phyloP scores from a whole-genome alignment of 2,888 invertebrate genomes.

The Vandiemenella viatica region DNA sequence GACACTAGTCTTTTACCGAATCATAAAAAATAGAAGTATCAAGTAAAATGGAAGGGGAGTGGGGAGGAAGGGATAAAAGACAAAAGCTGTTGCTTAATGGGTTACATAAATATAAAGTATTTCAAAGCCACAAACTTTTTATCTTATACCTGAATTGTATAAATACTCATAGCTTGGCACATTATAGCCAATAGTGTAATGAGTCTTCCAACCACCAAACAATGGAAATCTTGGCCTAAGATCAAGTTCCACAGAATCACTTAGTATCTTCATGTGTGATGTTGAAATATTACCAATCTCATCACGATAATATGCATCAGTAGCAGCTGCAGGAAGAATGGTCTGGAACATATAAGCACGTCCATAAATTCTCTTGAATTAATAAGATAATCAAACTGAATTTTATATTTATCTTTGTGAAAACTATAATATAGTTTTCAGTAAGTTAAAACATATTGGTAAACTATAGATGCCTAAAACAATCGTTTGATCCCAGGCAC shows the following conservation, averaged over 20 bases:
- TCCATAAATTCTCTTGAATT: no score
- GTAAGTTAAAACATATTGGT: no score
- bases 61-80: no score
- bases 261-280: constrained; percentile 72
- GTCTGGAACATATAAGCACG: constrained; percentile 26
- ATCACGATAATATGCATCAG: constrained; percentile 93
- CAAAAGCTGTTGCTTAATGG: no score
- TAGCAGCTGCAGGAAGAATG: constrained; percentile 62
- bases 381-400: neutral
- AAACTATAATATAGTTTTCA: neutral
- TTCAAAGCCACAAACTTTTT: no score
- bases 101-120: no score
- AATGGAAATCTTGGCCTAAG: constrained; percentile 92
- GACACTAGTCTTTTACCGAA: no score
- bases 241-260: constrained; percentile 89
- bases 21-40: no score
- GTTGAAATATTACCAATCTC: constrained; percentile 99
- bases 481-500: no score
- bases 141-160: constrained; percentile 52
- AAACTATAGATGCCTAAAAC: no score
- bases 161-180: constrained; percentile 94
- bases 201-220: constrained; percentile 98
- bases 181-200: constrained; percentile 92
- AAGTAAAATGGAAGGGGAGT: no score
- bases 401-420: neutral